A percentile compares a stretch with the other conserved stretches of the same genome.
These are phyloP conservation scores for Sparidentex hasta DNA, from an alignment of 2,797 vertebrate genomes.

Conservation along the genomic window DNA sequence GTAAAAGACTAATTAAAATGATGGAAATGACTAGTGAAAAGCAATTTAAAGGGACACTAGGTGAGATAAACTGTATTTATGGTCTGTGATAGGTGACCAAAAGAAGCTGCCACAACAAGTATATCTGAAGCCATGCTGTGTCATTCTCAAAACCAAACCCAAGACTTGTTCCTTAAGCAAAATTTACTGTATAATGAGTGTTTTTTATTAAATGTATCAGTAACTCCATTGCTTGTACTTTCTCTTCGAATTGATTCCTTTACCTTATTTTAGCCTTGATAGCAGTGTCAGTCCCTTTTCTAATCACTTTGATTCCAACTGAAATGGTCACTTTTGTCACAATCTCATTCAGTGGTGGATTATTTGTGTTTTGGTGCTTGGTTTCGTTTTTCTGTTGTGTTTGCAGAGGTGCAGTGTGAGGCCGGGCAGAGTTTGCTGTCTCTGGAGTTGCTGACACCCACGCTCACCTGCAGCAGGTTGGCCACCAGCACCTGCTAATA, in stretches of 20 bases:
- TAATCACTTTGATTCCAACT: background rate
- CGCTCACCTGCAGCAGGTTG: no score
- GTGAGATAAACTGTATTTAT: constrained; percentile 8
- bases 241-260: background rate
- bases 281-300: no score
- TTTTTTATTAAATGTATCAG: background rate
- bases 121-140: background rate
- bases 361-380: no score
- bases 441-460: no score
- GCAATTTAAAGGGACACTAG: constrained; percentile 4
- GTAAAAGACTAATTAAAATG: constrained; percentile 21
- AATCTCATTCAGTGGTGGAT: no score
- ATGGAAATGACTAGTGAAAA: constrained; percentile 34
- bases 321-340: background rate
- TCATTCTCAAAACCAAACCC: background rate
- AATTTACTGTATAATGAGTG: no score
- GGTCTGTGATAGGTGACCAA: background rate
- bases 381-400: no score
- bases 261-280: background rate
- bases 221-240: background rate
- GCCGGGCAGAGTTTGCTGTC: no score
- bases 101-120: constrained; percentile 2
- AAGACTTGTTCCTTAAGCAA: background rate
- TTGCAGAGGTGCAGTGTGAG: no score
- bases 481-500: no score